A percentile compares a stretch with the other conserved stretches of the same genome.
phyloP scores from a whole-genome alignment of 2,888 invertebrate species.

The Epinotia ramella region DNA sequence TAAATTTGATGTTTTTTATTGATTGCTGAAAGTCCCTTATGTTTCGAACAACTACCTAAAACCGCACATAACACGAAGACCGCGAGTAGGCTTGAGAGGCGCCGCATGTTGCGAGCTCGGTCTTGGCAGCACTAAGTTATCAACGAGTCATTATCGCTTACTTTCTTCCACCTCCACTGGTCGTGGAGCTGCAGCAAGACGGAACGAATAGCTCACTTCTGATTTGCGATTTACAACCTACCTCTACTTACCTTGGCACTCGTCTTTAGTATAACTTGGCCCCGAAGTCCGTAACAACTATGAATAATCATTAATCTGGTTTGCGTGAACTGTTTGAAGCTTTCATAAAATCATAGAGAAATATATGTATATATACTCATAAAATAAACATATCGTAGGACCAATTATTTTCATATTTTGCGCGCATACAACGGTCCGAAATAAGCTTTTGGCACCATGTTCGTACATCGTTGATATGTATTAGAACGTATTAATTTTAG shows the following conservation, averaged over 20 bases:
- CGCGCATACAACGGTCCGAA: conserved; percentile 1
- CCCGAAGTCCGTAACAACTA: background rate
- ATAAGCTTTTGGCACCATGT: background rate
- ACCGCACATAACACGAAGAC: conserved; percentile 57
- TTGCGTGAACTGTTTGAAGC: too few relatives aligned
- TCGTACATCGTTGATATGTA: background rate
- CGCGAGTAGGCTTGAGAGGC: conserved; percentile 60
- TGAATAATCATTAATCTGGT: too few relatives aligned
- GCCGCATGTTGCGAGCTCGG: conserved; percentile 72
- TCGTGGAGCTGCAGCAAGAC: conserved; percentile 52
- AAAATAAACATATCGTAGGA: background rate
- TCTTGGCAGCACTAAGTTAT: conserved; percentile 71
- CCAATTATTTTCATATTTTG: background rate
- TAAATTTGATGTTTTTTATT: conserved; percentile 4
- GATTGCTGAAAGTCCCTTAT: conserved; percentile 5
- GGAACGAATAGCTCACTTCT: conserved; percentile 45
- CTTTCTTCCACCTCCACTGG: conserved; percentile 64
- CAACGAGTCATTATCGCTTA: conserved; percentile 61
- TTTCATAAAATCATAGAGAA: background rate
- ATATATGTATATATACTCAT: too few relatives aligned
- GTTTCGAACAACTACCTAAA: conserved; percentile 65
- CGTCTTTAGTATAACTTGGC: background rate
- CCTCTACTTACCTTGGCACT: background rate
- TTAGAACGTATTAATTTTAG: too few relatives aligned
- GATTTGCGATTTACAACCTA: background rate